These are phyloP conservation scores for Schrankia costaestrigalis DNA, from an alignment of 2,888 invertebrate genomes.

Conservation along the genomic window DNA sequence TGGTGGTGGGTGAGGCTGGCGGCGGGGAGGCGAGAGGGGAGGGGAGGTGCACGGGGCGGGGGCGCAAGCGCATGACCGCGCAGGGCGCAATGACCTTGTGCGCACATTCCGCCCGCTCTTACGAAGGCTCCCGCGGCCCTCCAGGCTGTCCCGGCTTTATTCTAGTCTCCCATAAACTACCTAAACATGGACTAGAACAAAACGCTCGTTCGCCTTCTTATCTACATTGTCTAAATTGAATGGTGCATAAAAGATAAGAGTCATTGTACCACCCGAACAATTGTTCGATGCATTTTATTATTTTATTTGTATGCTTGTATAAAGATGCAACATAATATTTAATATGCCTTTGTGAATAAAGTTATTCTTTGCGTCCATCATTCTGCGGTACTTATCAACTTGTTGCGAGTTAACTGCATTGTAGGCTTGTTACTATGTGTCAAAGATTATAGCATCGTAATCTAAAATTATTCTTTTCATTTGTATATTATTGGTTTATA, in stretches of 20 bases:
- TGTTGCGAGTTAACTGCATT: too few relatives aligned
- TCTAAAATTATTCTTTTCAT: too few relatives aligned
- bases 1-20: conserved; percentile 51
- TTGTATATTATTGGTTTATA: too few relatives aligned
- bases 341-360: too few relatives aligned
- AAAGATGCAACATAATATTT: too few relatives aligned
- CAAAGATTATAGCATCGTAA: too few relatives aligned
- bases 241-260: conserved; percentile 29
- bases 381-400: too few relatives aligned
- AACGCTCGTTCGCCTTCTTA: conserved; percentile 29
- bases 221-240: conserved; percentile 42
- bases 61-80: conserved; percentile 77
- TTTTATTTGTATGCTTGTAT: conserved; percentile 5
- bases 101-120: conserved; percentile 73
- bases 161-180: conserved; percentile 55
- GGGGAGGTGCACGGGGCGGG: conserved; percentile 40
- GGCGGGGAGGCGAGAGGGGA: conserved; percentile 31
- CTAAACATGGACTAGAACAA: conserved; percentile 30
- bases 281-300: conserved; percentile 12
- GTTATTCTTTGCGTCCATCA: too few relatives aligned
- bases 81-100: conserved; percentile 80
- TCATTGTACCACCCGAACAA: conserved; percentile 13
- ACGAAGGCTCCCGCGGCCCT: conserved; percentile 63
- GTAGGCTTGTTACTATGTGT: too few relatives aligned
- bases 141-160: conserved; percentile 51